Conservation (phyloP, 2,888 invertebrate species). For the Acanthosepion esculentum region DNA sequence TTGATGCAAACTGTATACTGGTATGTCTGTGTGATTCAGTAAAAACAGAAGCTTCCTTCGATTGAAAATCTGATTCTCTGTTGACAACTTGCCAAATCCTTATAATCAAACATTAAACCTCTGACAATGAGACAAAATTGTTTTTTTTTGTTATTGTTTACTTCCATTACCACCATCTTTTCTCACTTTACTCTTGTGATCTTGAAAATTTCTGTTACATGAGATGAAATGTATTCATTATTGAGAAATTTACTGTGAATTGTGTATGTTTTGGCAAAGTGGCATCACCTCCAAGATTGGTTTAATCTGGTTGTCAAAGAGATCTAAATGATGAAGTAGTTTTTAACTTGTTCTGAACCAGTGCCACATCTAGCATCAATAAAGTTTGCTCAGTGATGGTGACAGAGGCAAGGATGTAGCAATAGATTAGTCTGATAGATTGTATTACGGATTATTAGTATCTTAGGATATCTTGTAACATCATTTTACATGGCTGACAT, state of each 20-base stretch:
- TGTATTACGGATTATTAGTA: neutral
- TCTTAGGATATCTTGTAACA: neutral
- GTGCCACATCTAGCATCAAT: neutral
- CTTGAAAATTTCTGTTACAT: neutral
- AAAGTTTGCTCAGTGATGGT: neutral
- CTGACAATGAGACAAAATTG: too few relatives aligned
- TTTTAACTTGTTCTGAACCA: neutral
- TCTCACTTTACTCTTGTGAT: neutral
- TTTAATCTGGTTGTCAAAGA: constrained; percentile 1
- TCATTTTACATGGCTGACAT: neutral
- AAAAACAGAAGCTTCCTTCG: too few relatives aligned
- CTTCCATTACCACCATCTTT: too few relatives aligned
- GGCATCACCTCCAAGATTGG: neutral
- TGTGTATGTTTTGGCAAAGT: constrained; percentile 11
- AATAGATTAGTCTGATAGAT: neutral
- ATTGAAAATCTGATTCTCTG: too few relatives aligned
- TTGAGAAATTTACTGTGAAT: neutral
- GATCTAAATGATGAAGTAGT: constrained; percentile 20
- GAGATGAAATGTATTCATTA: neutral
- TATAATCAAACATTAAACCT: too few relatives aligned
- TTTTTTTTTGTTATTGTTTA: too few relatives aligned
- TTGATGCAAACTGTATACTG: too few relatives aligned
- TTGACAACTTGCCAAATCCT: too few relatives aligned
- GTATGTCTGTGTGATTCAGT: too few relatives aligned
- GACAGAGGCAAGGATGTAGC: neutral